Base-by-base conservation (phyloP, 2,797 vertebrate species). In the Carduelis carduelis region DNA sequence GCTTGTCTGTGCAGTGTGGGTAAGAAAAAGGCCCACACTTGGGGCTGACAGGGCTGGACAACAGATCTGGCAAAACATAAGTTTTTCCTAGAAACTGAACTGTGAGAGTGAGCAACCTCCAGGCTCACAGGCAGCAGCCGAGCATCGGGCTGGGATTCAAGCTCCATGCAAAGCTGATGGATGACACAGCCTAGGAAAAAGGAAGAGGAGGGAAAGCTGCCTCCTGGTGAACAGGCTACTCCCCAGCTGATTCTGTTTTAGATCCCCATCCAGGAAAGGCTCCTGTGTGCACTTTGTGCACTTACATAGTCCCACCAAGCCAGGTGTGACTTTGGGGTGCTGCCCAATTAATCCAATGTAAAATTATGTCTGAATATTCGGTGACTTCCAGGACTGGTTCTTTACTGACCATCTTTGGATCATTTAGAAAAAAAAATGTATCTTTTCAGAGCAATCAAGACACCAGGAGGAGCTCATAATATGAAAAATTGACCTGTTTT, bases 111-210 rank as follows among this genome's bases (percentile, higher is more conserved):
- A 94, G 46, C 32, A 72, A 26, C 12, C 20, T 80, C 49, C 49
- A 60, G 50, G 55, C 50, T 84, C 70, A 19, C 50, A 72, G 65
- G 20, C n/a, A 57, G 56, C 60, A 74, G 49, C 23, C 0, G 8
- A 78, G 26, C 17, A 0, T 12, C 1, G 1, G 26, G 21, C 59
- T 75, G 0, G 0, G 63, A 49, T 65, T 86, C 5, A 1, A 41
- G 6, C 1, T 1, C 27, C 20, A 4, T 3, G 22, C n/a, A 78
- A 65, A 90, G 50, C 30, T 1, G 2, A 15, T 19, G 43, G 44
- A 16, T 41, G 46, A 28, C 28, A 28, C 27, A 78, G 61, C 7
- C 50, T 26, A 75, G 41, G 21, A 69, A 75, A 44, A 75, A 50
- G 55, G 19, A 46, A 83, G 53, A 55, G n/a, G 26, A 90, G 24